phyloP scores from a whole-genome alignment of 2,888 invertebrate species.

The Eulithis testata region DNA sequence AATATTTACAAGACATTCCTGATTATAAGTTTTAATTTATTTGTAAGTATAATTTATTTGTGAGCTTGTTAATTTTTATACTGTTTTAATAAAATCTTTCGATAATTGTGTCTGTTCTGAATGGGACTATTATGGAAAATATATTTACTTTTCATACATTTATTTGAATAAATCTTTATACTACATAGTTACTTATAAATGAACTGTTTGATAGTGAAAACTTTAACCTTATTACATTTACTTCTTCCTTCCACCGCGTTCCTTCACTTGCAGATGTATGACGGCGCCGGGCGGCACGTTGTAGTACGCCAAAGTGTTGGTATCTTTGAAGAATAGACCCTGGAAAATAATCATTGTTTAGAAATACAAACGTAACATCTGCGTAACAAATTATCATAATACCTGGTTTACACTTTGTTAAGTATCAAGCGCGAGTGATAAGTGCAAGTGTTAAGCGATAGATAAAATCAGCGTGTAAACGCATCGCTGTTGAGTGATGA shows the following conservation, averaged over 20 bases:
- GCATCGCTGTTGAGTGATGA: too few relatives aligned
- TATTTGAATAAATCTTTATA: too few relatives aligned
- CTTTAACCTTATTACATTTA: conserved; percentile 67
- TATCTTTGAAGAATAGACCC: conserved; percentile 99
- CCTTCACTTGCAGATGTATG: conserved; percentile 96
- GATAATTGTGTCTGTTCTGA: conserved; percentile 16
- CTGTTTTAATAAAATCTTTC: conserved; percentile 41
- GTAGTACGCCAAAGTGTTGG: conserved; percentile 97
- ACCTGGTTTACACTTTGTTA: too few relatives aligned
- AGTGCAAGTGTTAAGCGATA: too few relatives aligned
- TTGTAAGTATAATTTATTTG: conserved; percentile 30
- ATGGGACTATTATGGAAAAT: not conserved
- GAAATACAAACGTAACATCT: too few relatives aligned
- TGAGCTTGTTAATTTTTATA: conserved; percentile 45
- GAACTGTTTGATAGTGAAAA: not conserved
- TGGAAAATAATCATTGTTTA: conserved; percentile 65
- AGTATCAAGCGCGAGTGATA: too few relatives aligned
- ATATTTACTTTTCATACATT: too few relatives aligned
- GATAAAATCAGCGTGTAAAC: too few relatives aligned
- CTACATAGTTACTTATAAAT: not conserved
- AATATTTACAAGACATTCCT: conserved; percentile 38
- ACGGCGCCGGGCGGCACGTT: conserved; percentile 94
- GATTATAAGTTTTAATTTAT: conserved; percentile 29
- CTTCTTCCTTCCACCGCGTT: conserved; percentile 98
- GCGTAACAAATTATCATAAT: too few relatives aligned